Conservation (phyloP, 2,113 vertebrate species). For the Malurus cyaneus region DNA sequence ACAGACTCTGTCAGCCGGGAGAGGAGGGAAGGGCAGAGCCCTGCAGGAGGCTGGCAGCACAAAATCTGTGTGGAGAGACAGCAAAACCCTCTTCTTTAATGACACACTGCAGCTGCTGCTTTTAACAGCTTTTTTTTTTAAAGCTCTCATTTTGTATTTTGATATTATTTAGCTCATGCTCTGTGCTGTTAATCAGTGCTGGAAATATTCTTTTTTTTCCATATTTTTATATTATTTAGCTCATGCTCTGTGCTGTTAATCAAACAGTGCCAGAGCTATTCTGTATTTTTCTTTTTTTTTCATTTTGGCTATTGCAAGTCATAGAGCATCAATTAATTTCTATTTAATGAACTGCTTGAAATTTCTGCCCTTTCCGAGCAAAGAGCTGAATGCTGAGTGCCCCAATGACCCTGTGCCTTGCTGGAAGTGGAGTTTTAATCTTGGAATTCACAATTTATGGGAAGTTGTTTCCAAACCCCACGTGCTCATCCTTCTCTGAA, state of each 20-base stretch:
- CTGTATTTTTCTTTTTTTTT: not conserved
- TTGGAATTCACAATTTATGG: not conserved
- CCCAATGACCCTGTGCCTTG: not conserved
- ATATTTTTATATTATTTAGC: not conserved
- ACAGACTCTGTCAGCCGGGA: not conserved
- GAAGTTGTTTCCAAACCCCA: not conserved
- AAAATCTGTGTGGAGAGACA: not conserved
- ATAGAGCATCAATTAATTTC: not conserved
- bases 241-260: not conserved
- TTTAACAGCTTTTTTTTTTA: not conserved
- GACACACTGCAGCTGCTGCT: not conserved
- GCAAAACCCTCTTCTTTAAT: accelerated
- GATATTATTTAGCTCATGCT: not conserved
- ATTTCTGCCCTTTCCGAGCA: not conserved
- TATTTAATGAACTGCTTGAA: not conserved
- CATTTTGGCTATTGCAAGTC: not conserved
- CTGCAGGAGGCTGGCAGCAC: not conserved
- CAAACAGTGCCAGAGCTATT: not conserved
- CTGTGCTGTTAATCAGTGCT: not conserved
- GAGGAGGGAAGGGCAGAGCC: not conserved
- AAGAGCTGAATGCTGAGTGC: not conserved
- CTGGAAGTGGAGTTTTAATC: not conserved
- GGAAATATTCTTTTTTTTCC: not conserved
- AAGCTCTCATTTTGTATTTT: not conserved
- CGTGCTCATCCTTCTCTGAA: not conserved